Conservation (phyloP, 2,113 vertebrate genomes). For the Tachysurus fulvidraco region DNA sequence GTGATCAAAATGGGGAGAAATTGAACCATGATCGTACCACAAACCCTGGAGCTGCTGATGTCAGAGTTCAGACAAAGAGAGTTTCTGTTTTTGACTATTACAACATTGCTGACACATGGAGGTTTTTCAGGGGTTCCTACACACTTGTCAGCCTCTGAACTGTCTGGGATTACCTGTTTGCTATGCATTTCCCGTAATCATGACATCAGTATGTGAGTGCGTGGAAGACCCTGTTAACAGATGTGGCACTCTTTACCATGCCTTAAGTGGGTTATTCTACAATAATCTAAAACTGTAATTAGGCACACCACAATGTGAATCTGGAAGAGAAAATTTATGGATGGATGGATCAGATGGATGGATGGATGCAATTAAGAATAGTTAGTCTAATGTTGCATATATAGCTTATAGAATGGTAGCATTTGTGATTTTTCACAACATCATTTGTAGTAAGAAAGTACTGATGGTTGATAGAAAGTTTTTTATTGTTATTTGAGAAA, state of each 20-base stretch:
- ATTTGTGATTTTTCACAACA: background rate
- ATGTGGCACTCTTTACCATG: slow-evolving; percentile 15
- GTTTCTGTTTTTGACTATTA: slow-evolving; percentile 13
- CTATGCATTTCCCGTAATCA: slow-evolving; percentile 26
- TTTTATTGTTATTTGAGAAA: background rate
- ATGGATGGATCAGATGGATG: background rate
- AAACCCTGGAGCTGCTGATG: background rate
- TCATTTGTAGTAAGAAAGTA: background rate
- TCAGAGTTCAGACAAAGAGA: slow-evolving; percentile 34
- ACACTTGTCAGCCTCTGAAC: slow-evolving; percentile 14
- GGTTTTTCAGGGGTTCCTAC: slow-evolving; percentile 50
- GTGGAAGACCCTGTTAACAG: slow-evolving; percentile 39
- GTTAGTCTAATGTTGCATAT: background rate
- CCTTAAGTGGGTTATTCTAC: background rate
- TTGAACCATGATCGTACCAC: background rate
- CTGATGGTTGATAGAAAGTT: background rate
- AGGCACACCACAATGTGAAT: too few species aligned
- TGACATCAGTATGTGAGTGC: slow-evolving; percentile 48
- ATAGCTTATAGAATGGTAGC: background rate
- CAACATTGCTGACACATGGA: slow-evolving; percentile 6
- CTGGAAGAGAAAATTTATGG: too few species aligned
- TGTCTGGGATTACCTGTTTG: slow-evolving; percentile 44
- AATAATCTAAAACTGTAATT: slow-evolving; percentile 8
- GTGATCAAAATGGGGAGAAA: background rate
- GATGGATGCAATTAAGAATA: background rate